Evolutionary conservation across 2,113 vertebrate species (phyloP).

Genomic region (Lampris incognitus): DNA sequence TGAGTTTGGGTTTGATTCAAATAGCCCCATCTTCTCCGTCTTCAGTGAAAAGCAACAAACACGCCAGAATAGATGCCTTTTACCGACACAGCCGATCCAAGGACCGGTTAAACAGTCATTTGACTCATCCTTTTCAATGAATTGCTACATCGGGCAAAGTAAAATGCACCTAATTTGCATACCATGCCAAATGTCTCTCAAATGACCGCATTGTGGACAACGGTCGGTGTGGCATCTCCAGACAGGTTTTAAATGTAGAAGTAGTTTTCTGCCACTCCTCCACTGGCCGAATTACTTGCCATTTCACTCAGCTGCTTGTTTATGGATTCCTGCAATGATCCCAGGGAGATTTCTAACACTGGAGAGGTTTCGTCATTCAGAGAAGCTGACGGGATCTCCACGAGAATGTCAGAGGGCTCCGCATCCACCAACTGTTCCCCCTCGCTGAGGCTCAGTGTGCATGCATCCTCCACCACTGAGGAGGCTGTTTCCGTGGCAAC

Average conservation of each 20-base stretch:
- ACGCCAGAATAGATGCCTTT: constrained; percentile 8
- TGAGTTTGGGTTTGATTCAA: neutral
- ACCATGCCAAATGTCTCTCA: neutral
- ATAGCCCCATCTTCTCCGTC: neutral
- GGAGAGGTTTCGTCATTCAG: constrained; percentile 11
- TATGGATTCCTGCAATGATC: constrained; percentile 62
- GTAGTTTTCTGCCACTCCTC: constrained; percentile 65
- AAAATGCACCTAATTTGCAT: neutral
- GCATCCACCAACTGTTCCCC: constrained; percentile 84
- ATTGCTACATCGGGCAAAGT: neutral
- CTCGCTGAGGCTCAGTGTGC: constrained; percentile 73
- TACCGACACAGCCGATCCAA: constrained; percentile 28
- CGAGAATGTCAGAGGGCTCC: constrained; percentile 54
- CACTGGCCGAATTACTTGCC: constrained; percentile 15
- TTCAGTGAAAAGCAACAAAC: neutral
- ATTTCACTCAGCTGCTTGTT: constrained; percentile 56
- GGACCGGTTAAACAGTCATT: constrained; percentile 9
- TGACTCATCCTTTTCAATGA: neutral
- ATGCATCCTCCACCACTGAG: constrained; percentile 37
- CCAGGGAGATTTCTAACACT: constrained; percentile 49
- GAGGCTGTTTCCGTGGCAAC: constrained; percentile 47
- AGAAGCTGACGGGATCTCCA: constrained; percentile 50
- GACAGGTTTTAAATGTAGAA: constrained; percentile 78
- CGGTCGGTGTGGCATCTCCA: neutral
- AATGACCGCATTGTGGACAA: constrained; percentile 11